Evolutionary conservation across 2,888 invertebrate species (phyloP), one percentile per base, ranked within the genome.

Genomic region (Melanostoma scalare): DNA sequence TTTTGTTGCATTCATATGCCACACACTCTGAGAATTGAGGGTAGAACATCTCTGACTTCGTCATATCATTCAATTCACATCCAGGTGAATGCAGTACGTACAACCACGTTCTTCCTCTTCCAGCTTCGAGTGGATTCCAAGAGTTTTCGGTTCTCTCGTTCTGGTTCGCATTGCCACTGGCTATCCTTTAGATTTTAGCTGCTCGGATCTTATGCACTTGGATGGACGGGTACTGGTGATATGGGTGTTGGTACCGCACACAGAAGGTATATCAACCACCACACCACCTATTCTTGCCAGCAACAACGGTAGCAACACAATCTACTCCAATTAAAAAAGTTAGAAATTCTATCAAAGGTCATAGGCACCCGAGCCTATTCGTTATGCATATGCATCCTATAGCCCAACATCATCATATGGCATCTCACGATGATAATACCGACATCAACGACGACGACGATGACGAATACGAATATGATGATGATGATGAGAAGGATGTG

Each of bases 291-390:
- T 40, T 5, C 33, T 44, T 20, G 10, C 6, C n/a, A 42, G 2
- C 58, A 58, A n/a, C n/a, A 58, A 55, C 8, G 46, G 50, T 20
- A 58, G 38, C 60, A 58, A 74, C 61, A 71, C 68, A 84, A 71
- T 75, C 65, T 75, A 67, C 69, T 71, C 84, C 84, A 84, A 84
- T 84, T 84, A 84, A 84, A 84, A 84, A 84, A 79, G 74, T 79
- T 79, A 79, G 74, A 84, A 79, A 84, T 84, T 84, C 84, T 74
- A 84, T 84, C 84, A 84, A 84, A 84, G 84, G 84, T 84, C 84
- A 84, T 84, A 84, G 79, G 79, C 84, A 84, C 75, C 78, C 69
- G 79, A 30, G 74, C 79, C 84, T 84, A 79, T 79, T 74, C 55
- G 69, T 78, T 82, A 78, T 84, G 73, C 73, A 84, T 79, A 73